Evolutionary conservation across 2,888 invertebrate genomes (phyloP), one percentile per base, ranked within the genome.

Genomic region (Trichopoda pennipes): DNA sequence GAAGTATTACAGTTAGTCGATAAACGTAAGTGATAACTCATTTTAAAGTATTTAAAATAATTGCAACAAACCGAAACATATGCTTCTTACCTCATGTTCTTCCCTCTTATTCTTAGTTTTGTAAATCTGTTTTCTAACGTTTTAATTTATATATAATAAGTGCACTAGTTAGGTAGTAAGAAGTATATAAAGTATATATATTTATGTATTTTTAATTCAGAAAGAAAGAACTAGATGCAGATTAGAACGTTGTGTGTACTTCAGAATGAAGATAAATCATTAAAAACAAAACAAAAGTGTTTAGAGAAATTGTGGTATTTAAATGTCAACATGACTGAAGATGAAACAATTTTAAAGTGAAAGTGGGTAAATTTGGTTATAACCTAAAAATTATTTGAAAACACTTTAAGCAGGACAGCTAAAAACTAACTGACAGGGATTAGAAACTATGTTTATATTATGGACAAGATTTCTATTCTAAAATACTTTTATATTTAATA

Each of bases 21-120:
- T 86, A 88, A 90, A 90, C 90, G 90, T 90, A 90, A 90, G 90
- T 90, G 91, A 90, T 90, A 90, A 89, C 90, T 90, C 90, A 91
- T 90, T 90, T 90, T 90, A 90, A 87, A 88, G 90, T 90, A 88
- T 89, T 90, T 89, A 89, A 87, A 90, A 89, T 87, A 89, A 88
- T 90, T 89, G 85, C 56, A 85, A 86, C n/a, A 88, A 87, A 87
- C 87, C 85, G 86, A 83, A 87, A 85, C 86, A 86, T 87, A 86
- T 87, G 87, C 85, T 86, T 84, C 85, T 86, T 84, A 76, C 55
- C 38, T 38, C 3, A 44, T 44, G 6, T n/a, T 44, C 42, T 44
- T 1, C 35, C 38, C 16, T 2, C n/a, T 70, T 38, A 38, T 38
- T 10, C 32, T 44, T 47, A 47, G 47, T 21, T 16, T 21, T 16